Base-by-base conservation (phyloP, 2,888 invertebrate genomes). In the Diachrysia chrysitis region DNA sequence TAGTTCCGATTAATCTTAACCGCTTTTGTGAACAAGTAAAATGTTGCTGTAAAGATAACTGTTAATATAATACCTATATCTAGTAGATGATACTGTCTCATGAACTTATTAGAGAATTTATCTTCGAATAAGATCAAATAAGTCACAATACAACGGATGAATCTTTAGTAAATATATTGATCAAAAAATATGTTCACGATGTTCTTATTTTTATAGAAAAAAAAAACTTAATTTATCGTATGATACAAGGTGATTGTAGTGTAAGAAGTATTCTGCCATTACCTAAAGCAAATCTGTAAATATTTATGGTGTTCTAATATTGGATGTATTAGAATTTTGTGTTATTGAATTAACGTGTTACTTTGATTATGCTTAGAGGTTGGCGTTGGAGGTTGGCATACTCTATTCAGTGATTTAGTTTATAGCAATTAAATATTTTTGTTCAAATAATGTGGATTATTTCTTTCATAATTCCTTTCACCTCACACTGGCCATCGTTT, bases 321-420 rank as follows among this genome's bases (percentile, higher is more conserved):
- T 66, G 66, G 73, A 72, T 78, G 66, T 86, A 89, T 86, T 87
- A 90, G 87, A 87, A 85, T 80, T 85, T 88, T 90, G 86, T 89
- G 88, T 91, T 90, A 87, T 85, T 77, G 82, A 87, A 85, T 87
- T 88, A 80, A 75, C 85, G 87, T 90, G 88, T 91, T 90, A 88
- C 81, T 90, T 89, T 89, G 86, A 86, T 87, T 89, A 85, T 90
- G 91, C 90, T 89, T 92, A 86, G 85, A 83, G 85, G 83, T 86
- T 83, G 86, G 85, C 85, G 87, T 86, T 86, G 88, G 86, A 88
- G 85, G 88, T 86, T 86, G 87, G 90, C 90, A 88, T 90, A 90
- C 89, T 89, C 86, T 90, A 87, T 89, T 91, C 91, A 93, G 93
- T 93, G 90, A 92, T 93, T 93, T 93, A 92, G 89, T 93, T 93